These are phyloP conservation scores for Rhodinocichla rosea DNA, from an alignment of 2,113 vertebrate genomes.

Conservation along the genomic window DNA sequence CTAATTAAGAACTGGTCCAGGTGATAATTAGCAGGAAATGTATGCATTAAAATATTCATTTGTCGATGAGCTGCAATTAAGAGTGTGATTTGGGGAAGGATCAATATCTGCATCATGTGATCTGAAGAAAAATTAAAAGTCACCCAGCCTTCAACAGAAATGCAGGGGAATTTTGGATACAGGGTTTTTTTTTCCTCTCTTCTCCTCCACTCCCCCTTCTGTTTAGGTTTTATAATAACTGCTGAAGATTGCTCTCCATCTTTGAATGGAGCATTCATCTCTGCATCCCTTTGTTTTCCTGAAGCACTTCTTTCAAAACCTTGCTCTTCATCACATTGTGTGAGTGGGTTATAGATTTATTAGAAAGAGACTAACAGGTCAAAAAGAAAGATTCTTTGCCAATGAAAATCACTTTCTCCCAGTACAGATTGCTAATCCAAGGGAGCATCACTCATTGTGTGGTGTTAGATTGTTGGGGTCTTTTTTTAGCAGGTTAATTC, in stretches of 20 bases:
- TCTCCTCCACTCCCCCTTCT: neutral
- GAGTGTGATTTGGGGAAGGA: conserved; percentile 63
- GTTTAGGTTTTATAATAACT: neutral
- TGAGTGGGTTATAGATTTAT: conserved; percentile 52
- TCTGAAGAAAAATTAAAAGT: conserved; percentile 41
- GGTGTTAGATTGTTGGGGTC: neutral
- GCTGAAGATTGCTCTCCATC: neutral
- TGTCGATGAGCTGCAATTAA: conserved; percentile 73
- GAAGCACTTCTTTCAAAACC: conserved; percentile 18
- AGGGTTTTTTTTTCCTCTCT: neutral
- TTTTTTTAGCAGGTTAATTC: conserved; percentile 16
- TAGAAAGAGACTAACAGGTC: conserved; percentile 41
- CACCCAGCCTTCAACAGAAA: neutral
- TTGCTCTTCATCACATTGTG: conserved; percentile 24
- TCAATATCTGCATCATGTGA: conserved; percentile 58
- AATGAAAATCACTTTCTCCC: conserved; percentile 5
- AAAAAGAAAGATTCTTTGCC: conserved; percentile 44
- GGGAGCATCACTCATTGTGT: neutral
- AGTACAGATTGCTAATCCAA: conserved; percentile 26
- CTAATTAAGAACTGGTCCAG: conserved; percentile 69
- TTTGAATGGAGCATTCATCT: neutral
- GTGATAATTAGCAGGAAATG: conserved; percentile 75
- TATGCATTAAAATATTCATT: conserved; percentile 76
- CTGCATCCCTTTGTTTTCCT: conserved; percentile 43
- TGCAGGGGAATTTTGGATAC: neutral